These are phyloP conservation scores for Drosophila aff. DNA, from an alignment of 1,140 invertebrate genomes.

Conservation along the genomic window DNA sequence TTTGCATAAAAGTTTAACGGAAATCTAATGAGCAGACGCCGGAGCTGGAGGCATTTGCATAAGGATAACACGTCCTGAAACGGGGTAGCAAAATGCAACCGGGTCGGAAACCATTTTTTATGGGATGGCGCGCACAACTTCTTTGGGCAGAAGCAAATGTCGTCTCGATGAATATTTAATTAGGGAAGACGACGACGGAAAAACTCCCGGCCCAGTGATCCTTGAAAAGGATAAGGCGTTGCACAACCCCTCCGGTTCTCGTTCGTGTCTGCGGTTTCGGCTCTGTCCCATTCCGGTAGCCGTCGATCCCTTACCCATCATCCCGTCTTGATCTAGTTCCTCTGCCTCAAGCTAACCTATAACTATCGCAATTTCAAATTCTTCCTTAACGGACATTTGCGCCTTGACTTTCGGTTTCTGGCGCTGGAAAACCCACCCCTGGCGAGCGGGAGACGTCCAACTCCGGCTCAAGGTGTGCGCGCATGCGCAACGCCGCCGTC, in stretches of 20 bases:
- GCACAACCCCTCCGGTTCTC: constrained; percentile 51
- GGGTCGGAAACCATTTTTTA: constrained; percentile 47
- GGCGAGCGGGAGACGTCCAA: constrained; percentile 20
- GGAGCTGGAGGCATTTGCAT: constrained; percentile 50
- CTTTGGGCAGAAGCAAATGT: constrained; percentile 63
- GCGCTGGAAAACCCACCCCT: constrained; percentile 63
- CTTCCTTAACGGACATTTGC: constrained; percentile 67
- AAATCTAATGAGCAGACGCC: constrained; percentile 70
- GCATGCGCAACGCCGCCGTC: constrained; percentile 63
- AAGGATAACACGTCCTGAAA: constrained; percentile 43
- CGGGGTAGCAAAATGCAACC: constrained; percentile 60
- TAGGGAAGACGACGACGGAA: constrained; percentile 43
- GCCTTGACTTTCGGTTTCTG: constrained; percentile 55
- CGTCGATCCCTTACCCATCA: constrained; percentile 14
- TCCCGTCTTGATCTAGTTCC: constrained; percentile 73
- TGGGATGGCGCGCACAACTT: constrained; percentile 7
- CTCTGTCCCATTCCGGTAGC: constrained; percentile 39
- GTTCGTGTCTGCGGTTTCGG: constrained; percentile 61
- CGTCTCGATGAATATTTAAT: constrained; percentile 80
- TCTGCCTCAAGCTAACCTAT: constrained; percentile 48
- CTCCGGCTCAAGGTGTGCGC: constrained; percentile 69
- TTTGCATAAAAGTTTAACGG: constrained; percentile 80
- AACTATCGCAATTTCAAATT: constrained; percentile 71
- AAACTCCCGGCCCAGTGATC: constrained; percentile 49
- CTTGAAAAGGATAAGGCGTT: constrained; percentile 55